phyloP scores from a whole-genome alignment of 2,888 invertebrate genomes.

The Baccha elongata region DNA sequence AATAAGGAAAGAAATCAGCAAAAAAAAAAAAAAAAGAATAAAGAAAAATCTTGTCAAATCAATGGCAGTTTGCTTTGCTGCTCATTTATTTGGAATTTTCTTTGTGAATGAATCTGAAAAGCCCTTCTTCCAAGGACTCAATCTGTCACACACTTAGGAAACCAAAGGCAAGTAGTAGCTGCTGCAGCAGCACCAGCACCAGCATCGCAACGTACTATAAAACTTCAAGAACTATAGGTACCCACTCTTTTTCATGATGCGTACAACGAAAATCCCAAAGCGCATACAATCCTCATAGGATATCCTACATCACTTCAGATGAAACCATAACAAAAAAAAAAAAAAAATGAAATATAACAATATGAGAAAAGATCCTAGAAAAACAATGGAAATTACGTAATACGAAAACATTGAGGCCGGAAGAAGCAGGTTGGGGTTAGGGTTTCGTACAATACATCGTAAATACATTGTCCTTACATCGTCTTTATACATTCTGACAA shows the following conservation, averaged over 20 bases:
- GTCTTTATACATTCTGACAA: conserved; percentile 61
- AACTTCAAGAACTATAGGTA: conserved; percentile 50
- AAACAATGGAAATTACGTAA: conserved; percentile 49
- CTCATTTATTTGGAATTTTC: conserved; percentile 72
- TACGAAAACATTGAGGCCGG: conserved; percentile 39
- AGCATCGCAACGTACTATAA: conserved; percentile 12
- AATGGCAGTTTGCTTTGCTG: conserved; percentile 67
- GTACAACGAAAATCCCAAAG: conserved; percentile 43
- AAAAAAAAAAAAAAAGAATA: conserved; percentile 6
- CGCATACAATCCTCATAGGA: conserved; percentile 41
- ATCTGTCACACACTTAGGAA: conserved; percentile 58
- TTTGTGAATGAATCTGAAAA: conserved; percentile 57
- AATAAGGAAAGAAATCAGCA: not conserved
- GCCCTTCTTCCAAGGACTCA: conserved; percentile 66
- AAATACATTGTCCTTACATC: conserved; percentile 69
- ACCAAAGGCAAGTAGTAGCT: conserved; percentile 28
- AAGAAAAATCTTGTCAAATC: conserved; percentile 65
- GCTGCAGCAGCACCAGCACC: conserved; percentile 4
- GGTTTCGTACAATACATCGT: conserved; percentile 29
- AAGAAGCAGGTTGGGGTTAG: conserved; percentile 18
- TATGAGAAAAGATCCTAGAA: conserved; percentile 11
- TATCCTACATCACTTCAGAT: conserved; percentile 43
- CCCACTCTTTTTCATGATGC: conserved; percentile 40
- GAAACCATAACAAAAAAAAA: conserved; percentile 28
- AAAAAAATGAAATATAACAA: conserved; percentile 26